Base-by-base conservation (phyloP, 1,140 invertebrate genomes). In the Drosophila obscura region DNA sequence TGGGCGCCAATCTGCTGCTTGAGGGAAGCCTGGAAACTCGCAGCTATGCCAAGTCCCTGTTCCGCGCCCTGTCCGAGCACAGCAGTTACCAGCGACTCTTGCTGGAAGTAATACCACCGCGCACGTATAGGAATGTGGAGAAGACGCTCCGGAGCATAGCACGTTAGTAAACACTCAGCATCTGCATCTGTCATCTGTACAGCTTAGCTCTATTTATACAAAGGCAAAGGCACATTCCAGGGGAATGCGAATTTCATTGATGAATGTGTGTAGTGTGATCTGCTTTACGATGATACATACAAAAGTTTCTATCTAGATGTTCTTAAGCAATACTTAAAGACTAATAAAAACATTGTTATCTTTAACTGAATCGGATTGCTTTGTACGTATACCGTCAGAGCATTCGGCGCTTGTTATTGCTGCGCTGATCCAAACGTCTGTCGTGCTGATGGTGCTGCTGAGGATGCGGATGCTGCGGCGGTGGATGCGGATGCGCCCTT, bases 1-100 rank as follows among this genome's bases (percentile, higher is more conserved):
- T 96, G 0, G 95, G 95, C 3, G 96, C 97, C 0, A 96, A 96
- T 79, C 94, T 98, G 63, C 92, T 98, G 1, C 95, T 95, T 6
- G 98, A 99, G 91, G 96, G 96, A 11, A 97, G 95, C 90, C 93
- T 97, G 16, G 96, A 98, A 71, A 96, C 97, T 0, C 95, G 98
- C 93, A 93, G 91, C 92, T 95, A 94, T 91, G 95, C 95, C 1
- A 94, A 95, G 44, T 93, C 94, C 55, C 93, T 96, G 13, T 94
- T 95, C 69, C 92, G 93, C 9, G 88, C 93, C 0, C 89, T 96
- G 8, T 93, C 95, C 58, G 91, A 93, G 8, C 94, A 96, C 90
- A 80, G 90, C 1, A 93, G 93, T 15, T 96, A 96, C 87, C 93
- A 94, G 57, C 93, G 93, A 56, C 91, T 95, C 75, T 87, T 96